These are phyloP conservation scores for Lucilia sericata DNA, from an alignment of 1,140 invertebrate species.

Conservation along the genomic window DNA sequence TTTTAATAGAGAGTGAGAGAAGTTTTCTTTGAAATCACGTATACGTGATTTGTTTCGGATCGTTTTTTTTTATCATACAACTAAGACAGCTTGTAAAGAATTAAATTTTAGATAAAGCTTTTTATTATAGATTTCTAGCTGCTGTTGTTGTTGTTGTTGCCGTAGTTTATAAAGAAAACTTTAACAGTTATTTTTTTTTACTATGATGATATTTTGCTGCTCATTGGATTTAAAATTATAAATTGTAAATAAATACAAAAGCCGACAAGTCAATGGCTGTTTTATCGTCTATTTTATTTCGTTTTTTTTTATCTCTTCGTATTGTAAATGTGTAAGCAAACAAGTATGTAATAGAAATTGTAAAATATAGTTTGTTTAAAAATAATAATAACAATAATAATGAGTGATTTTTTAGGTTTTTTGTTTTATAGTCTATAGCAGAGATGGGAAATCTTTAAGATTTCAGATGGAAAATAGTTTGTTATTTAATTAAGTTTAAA, in stretches of 20 bases:
- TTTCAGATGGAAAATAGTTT: no score
- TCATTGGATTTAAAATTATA: not conserved
- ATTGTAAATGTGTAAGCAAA: no score
- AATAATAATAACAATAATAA: not conserved
- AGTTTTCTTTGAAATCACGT: not conserved
- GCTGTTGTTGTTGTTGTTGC: not conserved
- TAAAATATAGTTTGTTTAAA: no score
- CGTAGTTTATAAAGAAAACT: not conserved
- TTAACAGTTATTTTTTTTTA: not conserved
- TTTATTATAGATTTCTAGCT: not conserved
- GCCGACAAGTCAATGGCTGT: conserved; percentile 25
- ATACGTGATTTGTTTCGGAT: not conserved
- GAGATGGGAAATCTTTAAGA: no score
- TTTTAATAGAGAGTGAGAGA: not conserved
- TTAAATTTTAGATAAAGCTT: not conserved
- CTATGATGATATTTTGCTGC: not conserved
- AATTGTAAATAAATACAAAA: not conserved
- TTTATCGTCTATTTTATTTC: not conserved
- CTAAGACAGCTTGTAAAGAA: not conserved
- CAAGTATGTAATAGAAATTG: no score
- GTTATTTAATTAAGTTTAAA: no score
- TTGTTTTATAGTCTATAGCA: no score
- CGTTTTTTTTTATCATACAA: not conserved
- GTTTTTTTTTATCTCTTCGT: not conserved
- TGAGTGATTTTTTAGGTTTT: not conserved